Conservation (phyloP, 1,140 invertebrate genomes). For the Sogatella furcifera region DNA sequence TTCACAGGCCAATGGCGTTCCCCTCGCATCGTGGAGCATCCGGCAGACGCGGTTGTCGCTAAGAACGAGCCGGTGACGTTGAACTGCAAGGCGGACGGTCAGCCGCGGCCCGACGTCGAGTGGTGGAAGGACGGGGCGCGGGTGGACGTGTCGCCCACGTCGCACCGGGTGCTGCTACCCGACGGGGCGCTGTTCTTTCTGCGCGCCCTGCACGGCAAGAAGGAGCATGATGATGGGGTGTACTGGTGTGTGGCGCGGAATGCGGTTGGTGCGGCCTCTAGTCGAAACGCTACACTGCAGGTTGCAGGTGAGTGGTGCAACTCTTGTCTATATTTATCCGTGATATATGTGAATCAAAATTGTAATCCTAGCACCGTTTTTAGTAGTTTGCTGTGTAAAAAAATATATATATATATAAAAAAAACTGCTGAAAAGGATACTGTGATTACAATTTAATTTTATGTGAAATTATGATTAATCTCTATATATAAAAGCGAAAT, state of each 20-base stretch:
- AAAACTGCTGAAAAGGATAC: too few species aligned
- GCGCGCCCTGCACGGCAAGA: slow-evolving; percentile 61
- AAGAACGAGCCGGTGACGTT: slow-evolving; percentile 82
- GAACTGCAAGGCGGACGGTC: slow-evolving; percentile 84
- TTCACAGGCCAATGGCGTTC: slow-evolving; percentile 26
- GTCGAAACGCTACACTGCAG: slow-evolving; percentile 57
- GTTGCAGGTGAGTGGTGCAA: slow-evolving; percentile 53
- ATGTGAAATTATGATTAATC: too few species aligned
- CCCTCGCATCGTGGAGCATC: slow-evolving; percentile 27
- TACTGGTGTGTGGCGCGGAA: slow-evolving; percentile 82
- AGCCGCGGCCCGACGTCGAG: slow-evolving; percentile 84
- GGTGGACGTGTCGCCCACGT: slow-evolving; percentile 42
- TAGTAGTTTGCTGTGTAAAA: too few species aligned
- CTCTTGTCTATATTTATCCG: too few species aligned
- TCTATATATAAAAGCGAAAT: too few species aligned
- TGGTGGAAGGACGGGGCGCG: slow-evolving; percentile 79
- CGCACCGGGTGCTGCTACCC: slow-evolving; percentile 22
- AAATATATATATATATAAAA: too few species aligned
- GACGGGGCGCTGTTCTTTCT: slow-evolving; percentile 32
- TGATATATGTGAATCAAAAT: too few species aligned
- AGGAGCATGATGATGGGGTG: slow-evolving; percentile 73
- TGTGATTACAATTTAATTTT: too few species aligned
- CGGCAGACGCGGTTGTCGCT: slow-evolving; percentile 45
- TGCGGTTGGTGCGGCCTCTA: slow-evolving; percentile 70
- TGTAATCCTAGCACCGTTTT: too few species aligned